Conservation (phyloP, 2,888 invertebrate species). For the Ennomos quercinarius region DNA sequence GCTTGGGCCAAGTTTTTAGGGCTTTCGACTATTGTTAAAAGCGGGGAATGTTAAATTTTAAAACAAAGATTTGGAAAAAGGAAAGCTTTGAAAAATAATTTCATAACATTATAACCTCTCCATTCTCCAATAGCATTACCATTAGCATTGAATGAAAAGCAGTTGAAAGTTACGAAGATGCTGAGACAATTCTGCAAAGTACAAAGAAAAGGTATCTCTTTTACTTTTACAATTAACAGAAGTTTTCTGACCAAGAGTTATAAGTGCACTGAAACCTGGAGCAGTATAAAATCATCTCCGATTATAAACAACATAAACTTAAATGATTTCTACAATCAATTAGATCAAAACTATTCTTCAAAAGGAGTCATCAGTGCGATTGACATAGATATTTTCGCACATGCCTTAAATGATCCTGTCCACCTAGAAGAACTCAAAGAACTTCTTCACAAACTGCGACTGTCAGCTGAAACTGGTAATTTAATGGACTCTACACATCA, state of each 20-base stretch:
- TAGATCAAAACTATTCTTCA: constrained; percentile 88
- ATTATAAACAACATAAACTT: constrained; percentile 87
- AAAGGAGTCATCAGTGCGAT: constrained; percentile 89
- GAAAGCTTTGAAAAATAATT: too few species aligned
- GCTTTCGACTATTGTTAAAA: too few species aligned
- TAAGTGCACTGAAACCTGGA: constrained; percentile 90
- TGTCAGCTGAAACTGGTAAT: constrained; percentile 89
- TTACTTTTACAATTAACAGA: constrained; percentile 54
- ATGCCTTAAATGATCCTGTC: constrained; percentile 84
- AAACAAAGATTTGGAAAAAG: too few species aligned
- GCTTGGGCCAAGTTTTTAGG: too few species aligned
- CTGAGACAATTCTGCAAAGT: constrained; percentile 50
- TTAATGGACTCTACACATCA: constrained; percentile 93
- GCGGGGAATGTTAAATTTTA: too few species aligned
- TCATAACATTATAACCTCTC: too few species aligned
- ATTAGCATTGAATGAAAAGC: too few species aligned
- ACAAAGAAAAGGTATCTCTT: constrained; percentile 40
- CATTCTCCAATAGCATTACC: too few species aligned
- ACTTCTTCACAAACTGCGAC: constrained; percentile 89
- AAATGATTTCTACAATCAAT: constrained; percentile 88
- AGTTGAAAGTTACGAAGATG: constrained; percentile 42
- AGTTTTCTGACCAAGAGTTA: constrained; percentile 90
- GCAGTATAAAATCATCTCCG: constrained; percentile 85
- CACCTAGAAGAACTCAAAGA: constrained; percentile 90
- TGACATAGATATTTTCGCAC: constrained; percentile 93